Conservation (phyloP, 2,797 vertebrate genomes). For the Enoplosus armatus region DNA sequence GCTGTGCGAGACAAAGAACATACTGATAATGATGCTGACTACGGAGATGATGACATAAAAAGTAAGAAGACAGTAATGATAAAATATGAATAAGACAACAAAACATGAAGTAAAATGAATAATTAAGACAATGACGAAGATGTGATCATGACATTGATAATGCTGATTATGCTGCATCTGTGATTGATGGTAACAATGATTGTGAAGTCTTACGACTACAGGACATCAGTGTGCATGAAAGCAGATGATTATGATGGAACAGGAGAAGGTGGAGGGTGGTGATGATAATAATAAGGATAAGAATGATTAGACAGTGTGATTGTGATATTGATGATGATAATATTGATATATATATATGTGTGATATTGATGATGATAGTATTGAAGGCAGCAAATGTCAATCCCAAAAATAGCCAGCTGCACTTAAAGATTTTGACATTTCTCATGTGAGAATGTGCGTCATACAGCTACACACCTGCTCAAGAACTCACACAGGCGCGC, state of each 20-base stretch:
- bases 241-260: not conserved
- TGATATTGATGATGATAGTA: not conserved
- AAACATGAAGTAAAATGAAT: constrained; percentile 10
- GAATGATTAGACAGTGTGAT: not conserved
- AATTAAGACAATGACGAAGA: constrained; percentile 22
- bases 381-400: not conserved
- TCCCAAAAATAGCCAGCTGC: not conserved
- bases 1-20: constrained; percentile 3
- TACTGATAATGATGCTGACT: constrained; percentile 24
- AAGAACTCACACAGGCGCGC: not conserved
- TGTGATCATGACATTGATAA: not conserved
- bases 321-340: not conserved
- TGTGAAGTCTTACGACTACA: not conserved
- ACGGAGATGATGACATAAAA: constrained; percentile 52
- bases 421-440: not conserved
- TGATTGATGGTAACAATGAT: not conserved
- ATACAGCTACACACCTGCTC: constrained; percentile 1
- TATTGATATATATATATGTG: too few species aligned
- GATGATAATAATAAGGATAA: not conserved
- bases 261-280: not conserved
- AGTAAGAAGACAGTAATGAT: constrained; percentile 33
- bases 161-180: not conserved
- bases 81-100: constrained; percentile 31
- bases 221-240: not conserved
- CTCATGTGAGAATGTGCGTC: not conserved